A percentile compares a stretch with the other conserved stretches of the same genome.
phyloP scores from a whole-genome alignment of 2,113 vertebrate species.

The Ctenomys sociabilis region DNA sequence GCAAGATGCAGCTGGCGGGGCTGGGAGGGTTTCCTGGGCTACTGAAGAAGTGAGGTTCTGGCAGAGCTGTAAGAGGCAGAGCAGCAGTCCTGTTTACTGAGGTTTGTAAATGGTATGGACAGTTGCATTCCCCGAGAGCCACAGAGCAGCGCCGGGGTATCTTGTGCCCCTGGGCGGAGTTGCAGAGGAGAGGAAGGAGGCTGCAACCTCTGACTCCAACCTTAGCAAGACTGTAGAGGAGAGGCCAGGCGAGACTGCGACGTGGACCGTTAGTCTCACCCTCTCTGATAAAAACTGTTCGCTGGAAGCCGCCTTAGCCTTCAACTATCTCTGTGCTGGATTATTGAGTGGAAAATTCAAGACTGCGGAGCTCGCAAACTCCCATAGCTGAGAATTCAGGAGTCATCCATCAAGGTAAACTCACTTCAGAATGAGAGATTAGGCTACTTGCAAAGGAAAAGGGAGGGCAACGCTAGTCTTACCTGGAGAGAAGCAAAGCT shows the following conservation, averaged over 20 bases:
- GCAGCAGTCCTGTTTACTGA: neutral
- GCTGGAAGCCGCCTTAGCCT: constrained; percentile 1
- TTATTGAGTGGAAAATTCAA: neutral
- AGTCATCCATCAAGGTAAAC: neutral
- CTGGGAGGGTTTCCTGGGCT: neutral
- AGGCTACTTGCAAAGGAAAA: neutral
- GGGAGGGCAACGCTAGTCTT: neutral
- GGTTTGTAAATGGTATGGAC: neutral
- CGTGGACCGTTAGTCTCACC: neutral
- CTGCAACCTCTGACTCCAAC: neutral
- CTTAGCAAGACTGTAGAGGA: neutral
- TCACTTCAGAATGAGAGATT: neutral
- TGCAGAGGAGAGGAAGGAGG: neutral
- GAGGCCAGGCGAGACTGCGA: neutral
- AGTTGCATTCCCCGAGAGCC: neutral
- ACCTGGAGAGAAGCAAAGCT: neutral
- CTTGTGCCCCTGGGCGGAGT: rapidly evolving
- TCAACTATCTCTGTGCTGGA: neutral
- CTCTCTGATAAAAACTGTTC: neutral
- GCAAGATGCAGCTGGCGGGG: neutral
- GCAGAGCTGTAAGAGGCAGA: neutral
- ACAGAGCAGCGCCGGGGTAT: neutral
- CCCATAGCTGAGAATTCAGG: neutral
- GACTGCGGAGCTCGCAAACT: neutral
- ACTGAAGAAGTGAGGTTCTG: neutral